These are phyloP conservation scores for Mormyrus iriodes DNA, from an alignment of 2,113 vertebrate genomes.

Conservation along the genomic window DNA sequence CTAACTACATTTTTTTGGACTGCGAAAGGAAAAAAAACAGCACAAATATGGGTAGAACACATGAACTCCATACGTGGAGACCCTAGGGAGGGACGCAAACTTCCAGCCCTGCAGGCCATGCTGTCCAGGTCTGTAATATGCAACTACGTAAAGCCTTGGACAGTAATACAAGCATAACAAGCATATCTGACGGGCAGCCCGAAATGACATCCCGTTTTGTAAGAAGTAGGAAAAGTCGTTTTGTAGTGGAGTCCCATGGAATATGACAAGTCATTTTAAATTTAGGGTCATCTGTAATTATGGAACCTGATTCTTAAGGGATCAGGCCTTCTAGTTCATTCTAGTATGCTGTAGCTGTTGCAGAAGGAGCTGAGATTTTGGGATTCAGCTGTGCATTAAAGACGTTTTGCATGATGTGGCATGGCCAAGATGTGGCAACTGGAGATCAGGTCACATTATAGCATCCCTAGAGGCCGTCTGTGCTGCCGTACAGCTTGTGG, in stretches of 20 bases:
- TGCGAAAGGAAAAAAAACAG: neutral
- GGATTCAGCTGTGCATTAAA: neutral
- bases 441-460: neutral
- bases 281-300: conserved; percentile 9
- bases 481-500: neutral
- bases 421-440: neutral
- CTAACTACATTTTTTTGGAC: neutral
- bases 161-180: neutral
- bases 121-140: neutral
- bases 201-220: neutral
- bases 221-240: neutral
- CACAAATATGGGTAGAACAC: neutral
- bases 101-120: neutral
- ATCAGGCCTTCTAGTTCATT: neutral
- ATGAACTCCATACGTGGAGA: neutral
- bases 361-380: neutral
- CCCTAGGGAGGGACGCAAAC: neutral
- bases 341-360: neutral
- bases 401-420: neutral
- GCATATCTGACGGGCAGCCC: neutral
- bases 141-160: neutral
- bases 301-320: neutral
- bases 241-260: neutral
- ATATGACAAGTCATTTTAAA: neutral
- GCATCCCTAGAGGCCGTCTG: neutral